phyloP scores from a whole-genome alignment of 2,888 invertebrate genomes.

The Melanostoma scalare region DNA sequence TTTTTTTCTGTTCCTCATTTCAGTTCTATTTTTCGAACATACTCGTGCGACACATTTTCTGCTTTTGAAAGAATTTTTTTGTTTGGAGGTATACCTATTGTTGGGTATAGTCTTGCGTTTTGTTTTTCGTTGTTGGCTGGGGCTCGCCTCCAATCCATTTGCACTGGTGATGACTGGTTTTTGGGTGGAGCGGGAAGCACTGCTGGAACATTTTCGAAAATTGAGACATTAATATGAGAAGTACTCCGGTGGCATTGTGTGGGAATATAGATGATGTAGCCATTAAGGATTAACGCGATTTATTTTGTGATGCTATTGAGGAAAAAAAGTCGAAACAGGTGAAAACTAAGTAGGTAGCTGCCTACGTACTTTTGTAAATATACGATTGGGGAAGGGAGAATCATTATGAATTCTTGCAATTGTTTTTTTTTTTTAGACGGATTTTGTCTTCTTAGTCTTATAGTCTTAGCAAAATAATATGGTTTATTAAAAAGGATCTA shows the following conservation, averaged over 20 bases:
- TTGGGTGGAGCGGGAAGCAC: constrained; percentile 39
- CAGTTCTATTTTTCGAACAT: constrained; percentile 74
- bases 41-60: constrained; percentile 79
- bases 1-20: constrained; percentile 78
- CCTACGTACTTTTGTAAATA: neutral
- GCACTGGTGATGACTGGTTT: constrained; percentile 38
- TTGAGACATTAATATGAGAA: constrained; percentile 72
- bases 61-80: constrained; percentile 77
- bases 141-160: constrained; percentile 63
- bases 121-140: constrained; percentile 71
- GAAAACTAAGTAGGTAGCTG: constrained; percentile 30
- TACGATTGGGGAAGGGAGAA: constrained; percentile 6
- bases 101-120: constrained; percentile 12
- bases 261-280: constrained; percentile 65
- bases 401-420: too few relatives aligned
- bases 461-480: too few relatives aligned
- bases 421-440: too few relatives aligned
- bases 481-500: neutral
- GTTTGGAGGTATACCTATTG: constrained; percentile 68
- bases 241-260: constrained; percentile 62
- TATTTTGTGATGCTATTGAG: constrained; percentile 35
- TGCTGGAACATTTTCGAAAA: constrained; percentile 67
- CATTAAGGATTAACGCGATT: constrained; percentile 66
- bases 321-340: constrained; percentile 50
- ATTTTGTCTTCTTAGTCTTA: too few relatives aligned